phyloP scores from a whole-genome alignment of 2,888 invertebrate species.

The Idaea straminata region DNA sequence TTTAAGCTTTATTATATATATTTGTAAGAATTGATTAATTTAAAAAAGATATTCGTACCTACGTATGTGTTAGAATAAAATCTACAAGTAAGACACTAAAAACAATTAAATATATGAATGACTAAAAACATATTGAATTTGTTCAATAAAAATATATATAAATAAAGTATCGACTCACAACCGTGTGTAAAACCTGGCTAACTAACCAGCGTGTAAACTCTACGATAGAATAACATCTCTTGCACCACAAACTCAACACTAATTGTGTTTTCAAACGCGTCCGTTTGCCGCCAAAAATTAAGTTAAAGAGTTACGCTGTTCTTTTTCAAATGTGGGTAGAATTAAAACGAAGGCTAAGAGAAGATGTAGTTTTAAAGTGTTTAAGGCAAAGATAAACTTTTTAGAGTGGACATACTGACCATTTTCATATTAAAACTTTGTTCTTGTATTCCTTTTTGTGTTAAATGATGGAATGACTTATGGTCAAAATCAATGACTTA shows the following conservation, averaged over 20 bases:
- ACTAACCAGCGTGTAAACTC: slow-evolving; percentile 57
- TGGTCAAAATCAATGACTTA: too few relatives aligned
- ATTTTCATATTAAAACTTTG: too few relatives aligned
- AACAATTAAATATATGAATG: too few relatives aligned
- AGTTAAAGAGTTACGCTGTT: slow-evolving; percentile 9
- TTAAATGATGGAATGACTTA: too few relatives aligned
- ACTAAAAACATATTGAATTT: too few relatives aligned
- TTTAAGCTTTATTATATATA: too few relatives aligned
- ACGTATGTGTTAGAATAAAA: too few relatives aligned
- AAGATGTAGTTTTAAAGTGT: not conserved
- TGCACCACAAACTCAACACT: slow-evolving; percentile 30
- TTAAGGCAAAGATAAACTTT: not conserved
- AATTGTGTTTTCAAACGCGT: slow-evolving; percentile 29
- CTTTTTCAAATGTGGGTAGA: not conserved
- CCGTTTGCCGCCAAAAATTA: slow-evolving; percentile 26
- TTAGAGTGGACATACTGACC: too few relatives aligned
- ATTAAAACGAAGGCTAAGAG: not conserved
- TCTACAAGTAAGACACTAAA: too few relatives aligned
- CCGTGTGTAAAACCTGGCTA: not conserved
- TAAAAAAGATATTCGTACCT: too few relatives aligned
- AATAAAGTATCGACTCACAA: not conserved
- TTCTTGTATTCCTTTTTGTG: too few relatives aligned
- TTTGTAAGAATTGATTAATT: too few relatives aligned
- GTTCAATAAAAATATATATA: not conserved
- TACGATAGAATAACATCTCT: slow-evolving; percentile 42